phyloP scores from a whole-genome alignment of 2,797 vertebrate genomes.

The Nothura maculosa region DNA sequence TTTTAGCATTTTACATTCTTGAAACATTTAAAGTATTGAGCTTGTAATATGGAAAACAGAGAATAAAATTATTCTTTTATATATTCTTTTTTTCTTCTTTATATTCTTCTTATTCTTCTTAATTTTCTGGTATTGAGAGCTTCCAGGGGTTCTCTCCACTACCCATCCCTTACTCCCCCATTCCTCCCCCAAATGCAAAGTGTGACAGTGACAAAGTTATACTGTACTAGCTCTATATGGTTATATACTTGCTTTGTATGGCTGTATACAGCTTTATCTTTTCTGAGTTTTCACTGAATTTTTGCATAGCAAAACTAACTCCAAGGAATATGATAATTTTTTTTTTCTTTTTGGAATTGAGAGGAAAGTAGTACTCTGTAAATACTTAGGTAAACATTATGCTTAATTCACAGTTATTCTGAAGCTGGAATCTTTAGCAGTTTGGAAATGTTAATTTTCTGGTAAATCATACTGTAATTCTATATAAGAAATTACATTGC shows the following conservation, averaged over 20 bases:
- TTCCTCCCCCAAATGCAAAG: neutral
- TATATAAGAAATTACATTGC: constrained; percentile 10
- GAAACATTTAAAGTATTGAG: neutral
- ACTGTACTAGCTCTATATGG: rapidly evolving
- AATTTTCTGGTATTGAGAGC: neutral
- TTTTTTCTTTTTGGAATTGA: neutral
- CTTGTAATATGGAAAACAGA: neutral
- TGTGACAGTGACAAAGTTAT: neutral
- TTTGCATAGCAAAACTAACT: neutral
- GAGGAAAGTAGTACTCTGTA: neutral
- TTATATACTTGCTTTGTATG: no score
- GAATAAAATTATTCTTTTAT: neutral
- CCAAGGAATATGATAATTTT: neutral
- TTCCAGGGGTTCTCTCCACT: neutral
- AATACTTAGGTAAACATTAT: neutral
- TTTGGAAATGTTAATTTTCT: constrained; percentile 40
- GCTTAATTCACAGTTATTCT: constrained; percentile 27
- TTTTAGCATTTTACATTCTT: neutral
- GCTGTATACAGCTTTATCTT: neutral
- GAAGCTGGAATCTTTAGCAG: constrained; percentile 31
- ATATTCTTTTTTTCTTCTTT: no score
- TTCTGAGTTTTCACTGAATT: neutral
- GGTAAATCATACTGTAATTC: constrained; percentile 47
- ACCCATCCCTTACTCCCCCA: no score
- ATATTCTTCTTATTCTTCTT: no score